These are phyloP conservation scores for Conus canariensis DNA, from an alignment of 2,888 invertebrate species.

Conservation along the genomic window DNA sequence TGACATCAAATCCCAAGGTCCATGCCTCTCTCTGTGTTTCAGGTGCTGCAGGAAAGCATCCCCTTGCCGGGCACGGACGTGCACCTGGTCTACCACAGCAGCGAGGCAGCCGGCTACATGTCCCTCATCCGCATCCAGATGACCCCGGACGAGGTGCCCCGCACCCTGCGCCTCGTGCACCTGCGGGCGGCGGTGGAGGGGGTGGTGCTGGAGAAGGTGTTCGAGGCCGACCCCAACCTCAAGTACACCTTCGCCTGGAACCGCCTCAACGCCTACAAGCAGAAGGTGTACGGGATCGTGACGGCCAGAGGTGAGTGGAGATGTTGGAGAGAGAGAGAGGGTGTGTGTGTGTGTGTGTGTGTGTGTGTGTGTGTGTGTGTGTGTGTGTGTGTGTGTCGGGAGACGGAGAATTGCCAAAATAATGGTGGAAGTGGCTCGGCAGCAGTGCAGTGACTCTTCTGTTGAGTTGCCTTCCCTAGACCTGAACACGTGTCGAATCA, in stretches of 20 bases:
- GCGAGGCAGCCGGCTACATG: conserved; percentile 94
- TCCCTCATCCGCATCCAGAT: conserved; percentile 88
- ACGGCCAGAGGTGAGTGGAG: conserved; percentile 88
- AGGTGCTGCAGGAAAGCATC: conserved; percentile 98
- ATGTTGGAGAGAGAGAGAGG: not conserved
- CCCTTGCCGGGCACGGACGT: conserved; percentile 95
- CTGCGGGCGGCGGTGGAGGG: conserved; percentile 94
- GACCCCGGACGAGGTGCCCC: conserved; percentile 74
- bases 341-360: not conserved
- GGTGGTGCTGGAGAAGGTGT: conserved; percentile 92
- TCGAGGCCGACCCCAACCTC: conserved; percentile 97
- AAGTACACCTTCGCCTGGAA: conserved; percentile 99
- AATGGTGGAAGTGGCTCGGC: too few species aligned
- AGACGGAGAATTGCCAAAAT: too few species aligned
- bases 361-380: not conserved
- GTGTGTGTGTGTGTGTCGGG: too few species aligned
- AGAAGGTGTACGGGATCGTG: conserved; percentile 98
- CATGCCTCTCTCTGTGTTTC: conserved; percentile 53
- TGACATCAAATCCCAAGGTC: too few species aligned
- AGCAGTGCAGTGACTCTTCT: too few species aligned
- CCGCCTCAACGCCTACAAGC: conserved; percentile 97
- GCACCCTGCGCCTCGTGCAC: conserved; percentile 84
- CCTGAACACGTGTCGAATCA: too few species aligned
- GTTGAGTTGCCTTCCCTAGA: too few species aligned
- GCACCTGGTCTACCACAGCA: conserved; percentile 96